These are phyloP conservation scores for Eustalomyia histrio DNA, from an alignment of 2,888 invertebrate species.

Conservation along the genomic window DNA sequence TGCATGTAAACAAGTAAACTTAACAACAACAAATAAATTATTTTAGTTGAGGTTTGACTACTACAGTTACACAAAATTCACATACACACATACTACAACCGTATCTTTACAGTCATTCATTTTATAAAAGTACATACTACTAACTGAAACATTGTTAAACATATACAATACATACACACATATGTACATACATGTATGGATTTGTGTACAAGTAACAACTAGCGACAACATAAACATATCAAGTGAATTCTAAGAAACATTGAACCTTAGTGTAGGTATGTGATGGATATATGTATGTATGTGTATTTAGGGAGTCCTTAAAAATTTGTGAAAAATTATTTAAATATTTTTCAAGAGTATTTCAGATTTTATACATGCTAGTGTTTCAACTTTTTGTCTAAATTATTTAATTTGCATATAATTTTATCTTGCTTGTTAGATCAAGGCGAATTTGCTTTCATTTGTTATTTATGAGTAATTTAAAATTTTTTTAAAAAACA, in stretches of 20 bases:
- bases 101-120: not conserved
- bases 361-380: too few species aligned
- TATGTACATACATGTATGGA: constrained; percentile 17
- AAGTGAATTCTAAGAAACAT: constrained; percentile 47
- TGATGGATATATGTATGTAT: constrained; percentile 11
- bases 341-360: too few species aligned
- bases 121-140: constrained; percentile 1
- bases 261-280: constrained; percentile 5
- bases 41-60: constrained; percentile 61
- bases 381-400: too few species aligned
- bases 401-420: too few species aligned
- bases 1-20: constrained; percentile 66
- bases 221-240: constrained; percentile 12
- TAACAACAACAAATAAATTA: constrained; percentile 64
- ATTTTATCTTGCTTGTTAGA: too few species aligned
- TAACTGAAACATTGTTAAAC: not conserved
- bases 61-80: constrained; percentile 1
- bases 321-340: too few species aligned
- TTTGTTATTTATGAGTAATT: too few species aligned
- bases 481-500: too few species aligned
- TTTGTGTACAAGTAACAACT: constrained; percentile 15
- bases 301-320: not conserved
- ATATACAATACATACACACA: not conserved
- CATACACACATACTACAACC: constrained; percentile 38
- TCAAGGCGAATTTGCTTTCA: too few species aligned